phyloP scores from a whole-genome alignment of 2,888 invertebrate species.

The Microchrysa polita region DNA sequence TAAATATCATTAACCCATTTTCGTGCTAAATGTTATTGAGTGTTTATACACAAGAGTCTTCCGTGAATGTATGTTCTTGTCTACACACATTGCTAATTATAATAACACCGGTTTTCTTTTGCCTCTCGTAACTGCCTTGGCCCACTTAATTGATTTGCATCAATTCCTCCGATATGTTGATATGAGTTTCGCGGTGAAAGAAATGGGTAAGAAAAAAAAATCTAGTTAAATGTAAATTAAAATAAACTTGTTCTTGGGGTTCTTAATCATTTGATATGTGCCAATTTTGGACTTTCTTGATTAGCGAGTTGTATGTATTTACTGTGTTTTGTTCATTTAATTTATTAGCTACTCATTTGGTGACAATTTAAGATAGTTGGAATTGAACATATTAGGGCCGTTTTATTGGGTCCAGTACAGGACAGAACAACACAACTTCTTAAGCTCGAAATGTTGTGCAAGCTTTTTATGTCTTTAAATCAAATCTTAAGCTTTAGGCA shows the following conservation, averaged over 20 bases:
- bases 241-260: background rate
- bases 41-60: constrained; percentile 2
- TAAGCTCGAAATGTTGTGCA: no score
- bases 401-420: no score
- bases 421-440: no score
- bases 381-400: no score
- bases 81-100: background rate
- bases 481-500: no score
- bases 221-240: background rate
- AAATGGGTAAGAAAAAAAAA: background rate
- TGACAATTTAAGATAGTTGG: no score
- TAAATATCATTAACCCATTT: constrained; percentile 23
- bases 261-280: background rate
- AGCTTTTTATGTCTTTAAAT: no score
- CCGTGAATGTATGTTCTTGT: constrained; percentile 4
- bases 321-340: no score
- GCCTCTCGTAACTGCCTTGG: constrained; percentile 15
- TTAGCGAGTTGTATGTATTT: no score
- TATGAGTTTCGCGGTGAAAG: background rate
- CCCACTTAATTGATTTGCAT: constrained; percentile 7
- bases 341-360: no score
- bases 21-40: background rate
- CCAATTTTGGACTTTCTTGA: no score
- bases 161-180: background rate
- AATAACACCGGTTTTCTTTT: constrained; percentile 15